Base-by-base conservation (phyloP, 2,888 invertebrate genomes). In the Agonopterix arenella region DNA sequence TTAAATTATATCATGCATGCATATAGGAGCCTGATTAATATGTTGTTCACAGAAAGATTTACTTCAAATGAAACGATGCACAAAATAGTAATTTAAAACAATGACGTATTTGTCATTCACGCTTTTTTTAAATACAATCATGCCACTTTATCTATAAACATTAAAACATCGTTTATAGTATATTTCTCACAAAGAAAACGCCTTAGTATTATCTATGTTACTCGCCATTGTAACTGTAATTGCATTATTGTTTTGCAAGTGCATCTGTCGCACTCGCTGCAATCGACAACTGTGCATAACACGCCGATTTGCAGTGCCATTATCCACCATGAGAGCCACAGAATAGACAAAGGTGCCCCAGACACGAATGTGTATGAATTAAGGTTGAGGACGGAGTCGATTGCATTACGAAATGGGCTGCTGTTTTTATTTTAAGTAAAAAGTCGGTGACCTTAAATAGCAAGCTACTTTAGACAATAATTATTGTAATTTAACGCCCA, bases 301-400 rank as follows among this genome's bases (percentile, higher is more conserved):
- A 51, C 57, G 59, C 54, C 61, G 60, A 68, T 64, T 69, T 66
- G 53, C 55, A 54, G 8, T 4, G 50, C 58, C 55, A 69, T 73
- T 66, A 64, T 11, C 57, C 59, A 48, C 51, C 51, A 54, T 62
- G 58, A 48, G 58, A 65, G 55, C 50, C 28, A 28, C 28, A 28
- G 50, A 45, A 53, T 52, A 59, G 48, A 59, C 58, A 64, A 60
- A 59, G 57, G 51, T 45, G 50, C 51, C 51, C 49, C 46, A 46
- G 36, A 50, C 40, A 36, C 40, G 16, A 50, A 46, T 46, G 28
- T n/a, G 45, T 42, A 41, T 49, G 55, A 70, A 81, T 78, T 80
- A 80, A 76, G 78, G 80, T 73, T 68, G 68, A 80, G 79, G 78
- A 72, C 78, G 56, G 45, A 49, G 48, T 48, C 58, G 49, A 52